Percentiles rank a stretch among this genome's conserved stretches.
These are phyloP conservation scores for Thamnophis sirtalis DNA, from an alignment of 2,113 vertebrate species.

Conservation along the genomic window DNA sequence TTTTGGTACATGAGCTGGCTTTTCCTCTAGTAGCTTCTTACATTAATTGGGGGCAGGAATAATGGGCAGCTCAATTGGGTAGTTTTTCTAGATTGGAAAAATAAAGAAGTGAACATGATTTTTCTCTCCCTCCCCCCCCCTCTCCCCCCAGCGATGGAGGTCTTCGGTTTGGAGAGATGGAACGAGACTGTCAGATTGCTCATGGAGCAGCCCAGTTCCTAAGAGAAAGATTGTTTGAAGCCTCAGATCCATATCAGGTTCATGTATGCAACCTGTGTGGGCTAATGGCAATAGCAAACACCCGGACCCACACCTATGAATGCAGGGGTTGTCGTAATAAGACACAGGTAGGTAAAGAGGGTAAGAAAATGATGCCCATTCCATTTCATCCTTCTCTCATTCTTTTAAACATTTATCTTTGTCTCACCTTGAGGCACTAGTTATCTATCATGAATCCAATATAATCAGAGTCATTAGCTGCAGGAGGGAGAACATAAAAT, in stretches of 20 bases:
- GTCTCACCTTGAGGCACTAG: neutral
- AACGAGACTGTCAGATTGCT: constrained; percentile 97
- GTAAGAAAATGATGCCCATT: neutral
- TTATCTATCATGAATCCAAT: too few relatives aligned
- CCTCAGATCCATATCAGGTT: constrained; percentile 95
- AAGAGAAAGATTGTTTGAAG: constrained; percentile 91
- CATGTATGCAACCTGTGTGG: constrained; percentile 97
- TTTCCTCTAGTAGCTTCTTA: neutral
- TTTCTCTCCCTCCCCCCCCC: too few relatives aligned
- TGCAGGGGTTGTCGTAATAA: constrained; percentile 97
- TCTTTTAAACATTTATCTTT: neutral
- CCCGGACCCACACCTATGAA: constrained; percentile 93
- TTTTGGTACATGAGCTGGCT: neutral
- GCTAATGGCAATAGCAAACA: constrained; percentile 98
- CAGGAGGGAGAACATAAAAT: neutral
- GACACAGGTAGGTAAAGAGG: constrained; percentile 80
- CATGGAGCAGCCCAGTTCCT: constrained; percentile 97
- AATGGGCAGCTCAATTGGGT: neutral
- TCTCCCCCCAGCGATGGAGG: constrained; percentile 82
- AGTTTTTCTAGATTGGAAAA: neutral
- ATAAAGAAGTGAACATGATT: neutral
- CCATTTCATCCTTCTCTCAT: neutral
- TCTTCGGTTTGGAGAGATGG: constrained; percentile 97
- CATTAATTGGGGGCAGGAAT: neutral
- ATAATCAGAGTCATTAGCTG: neutral